phyloP scores from a whole-genome alignment of 1,140 invertebrate species.

The Limonius californicus region DNA sequence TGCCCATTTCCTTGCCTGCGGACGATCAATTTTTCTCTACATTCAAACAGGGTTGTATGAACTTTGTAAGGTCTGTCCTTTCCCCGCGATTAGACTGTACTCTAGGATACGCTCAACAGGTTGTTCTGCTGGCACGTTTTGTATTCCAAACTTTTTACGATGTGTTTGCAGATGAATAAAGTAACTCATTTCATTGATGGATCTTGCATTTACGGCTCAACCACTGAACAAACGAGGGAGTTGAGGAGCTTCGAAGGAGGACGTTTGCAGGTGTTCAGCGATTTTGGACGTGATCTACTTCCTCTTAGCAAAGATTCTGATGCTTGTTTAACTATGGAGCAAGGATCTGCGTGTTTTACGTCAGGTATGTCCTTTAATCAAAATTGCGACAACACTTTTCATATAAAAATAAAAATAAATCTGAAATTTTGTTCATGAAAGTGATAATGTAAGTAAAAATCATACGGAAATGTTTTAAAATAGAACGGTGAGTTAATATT shows the following conservation, averaged over 20 bases:
- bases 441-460: too few species aligned
- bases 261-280: conserved; percentile 54
- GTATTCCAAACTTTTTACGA: too few species aligned
- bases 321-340: conserved; percentile 53
- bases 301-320: conserved; percentile 52
- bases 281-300: conserved; percentile 57
- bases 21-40: conserved; percentile 64
- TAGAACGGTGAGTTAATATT: too few species aligned
- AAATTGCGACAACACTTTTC: too few species aligned
- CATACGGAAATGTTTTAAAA: too few species aligned
- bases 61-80: conserved; percentile 63
- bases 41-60: conserved; percentile 61
- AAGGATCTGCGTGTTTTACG: conserved; percentile 58
- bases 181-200: conserved; percentile 71
- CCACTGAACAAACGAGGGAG: conserved; percentile 50
- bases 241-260: conserved; percentile 58
- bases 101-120: conserved; percentile 65
- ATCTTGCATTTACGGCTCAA: conserved; percentile 69
- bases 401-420: too few species aligned
- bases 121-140: too few species aligned
- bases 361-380: conserved; percentile 43
- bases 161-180: conserved; percentile 62
- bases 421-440: too few species aligned
- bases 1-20: conserved; percentile 64
- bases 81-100: conserved; percentile 62